A percentile compares a stretch with the other conserved stretches of the same genome.
phyloP scores from a whole-genome alignment of 2,113 vertebrate species.

The Connochaetes taurinus region DNA sequence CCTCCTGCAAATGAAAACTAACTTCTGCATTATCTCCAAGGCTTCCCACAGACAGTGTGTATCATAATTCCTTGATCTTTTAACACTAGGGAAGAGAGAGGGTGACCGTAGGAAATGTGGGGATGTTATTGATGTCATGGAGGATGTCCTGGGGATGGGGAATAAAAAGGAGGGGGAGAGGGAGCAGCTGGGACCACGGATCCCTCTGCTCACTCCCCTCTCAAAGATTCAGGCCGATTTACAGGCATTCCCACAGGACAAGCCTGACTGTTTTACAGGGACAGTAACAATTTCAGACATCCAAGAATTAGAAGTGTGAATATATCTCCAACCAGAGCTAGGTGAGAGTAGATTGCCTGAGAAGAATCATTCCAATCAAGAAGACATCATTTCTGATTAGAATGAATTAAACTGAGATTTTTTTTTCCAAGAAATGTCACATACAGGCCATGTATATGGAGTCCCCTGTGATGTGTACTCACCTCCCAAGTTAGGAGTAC shows the following conservation, averaged over 20 bases:
- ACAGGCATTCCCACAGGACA: neutral
- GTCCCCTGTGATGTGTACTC: neutral
- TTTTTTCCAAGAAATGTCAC: neutral
- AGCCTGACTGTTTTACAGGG: neutral
- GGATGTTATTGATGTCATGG: neutral
- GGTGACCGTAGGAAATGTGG: neutral
- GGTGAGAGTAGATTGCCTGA: neutral
- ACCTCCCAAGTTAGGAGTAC: conserved; percentile 3
- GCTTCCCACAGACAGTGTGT: neutral
- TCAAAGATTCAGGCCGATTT: neutral
- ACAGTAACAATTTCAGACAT: neutral
- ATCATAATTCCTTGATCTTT: neutral
- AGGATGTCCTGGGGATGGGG: too few relatives aligned
- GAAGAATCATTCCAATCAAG: neutral
- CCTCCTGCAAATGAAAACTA: neutral
- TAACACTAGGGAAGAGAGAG: neutral
- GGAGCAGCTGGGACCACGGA: neutral
- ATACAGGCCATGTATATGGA: too few relatives aligned
- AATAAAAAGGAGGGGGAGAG: neutral
- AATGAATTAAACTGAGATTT: neutral
- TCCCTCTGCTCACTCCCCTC: neutral
- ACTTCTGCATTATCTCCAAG: neutral
- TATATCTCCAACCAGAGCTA: neutral
- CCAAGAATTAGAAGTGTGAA: neutral
- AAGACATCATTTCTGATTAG: neutral